Conservation (phyloP, 2,797 vertebrate genomes). For the Sebastes vulpes region DNA sequence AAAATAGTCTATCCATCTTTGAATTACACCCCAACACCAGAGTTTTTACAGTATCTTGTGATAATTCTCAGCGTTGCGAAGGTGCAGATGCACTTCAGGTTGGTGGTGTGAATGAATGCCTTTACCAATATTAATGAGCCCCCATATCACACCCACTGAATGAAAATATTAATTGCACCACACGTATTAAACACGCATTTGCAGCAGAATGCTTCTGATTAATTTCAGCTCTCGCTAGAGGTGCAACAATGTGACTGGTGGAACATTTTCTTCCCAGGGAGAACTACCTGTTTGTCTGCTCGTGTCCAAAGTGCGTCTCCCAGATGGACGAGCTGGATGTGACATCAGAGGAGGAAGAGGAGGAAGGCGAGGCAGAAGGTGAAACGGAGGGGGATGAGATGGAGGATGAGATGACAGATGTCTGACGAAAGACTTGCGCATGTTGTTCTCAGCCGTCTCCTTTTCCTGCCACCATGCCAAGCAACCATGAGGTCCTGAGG, state of each 20-base stretch:
- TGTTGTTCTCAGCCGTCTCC: constrained; percentile 42
- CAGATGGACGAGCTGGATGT: constrained; percentile 92
- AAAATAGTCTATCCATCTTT: constrained; percentile 33
- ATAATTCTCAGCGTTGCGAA: constrained; percentile 11
- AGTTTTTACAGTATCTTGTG: constrained; percentile 19
- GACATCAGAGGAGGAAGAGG: constrained; percentile 96
- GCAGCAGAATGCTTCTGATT: background rate
- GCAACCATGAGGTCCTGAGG: constrained; percentile 37
- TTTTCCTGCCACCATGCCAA: constrained; percentile 21
- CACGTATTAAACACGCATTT: background rate
- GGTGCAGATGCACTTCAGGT: background rate
- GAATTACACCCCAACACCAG: background rate
- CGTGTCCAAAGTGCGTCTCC: constrained; percentile 93
- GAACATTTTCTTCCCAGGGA: constrained; percentile 85
- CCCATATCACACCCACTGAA: background rate
- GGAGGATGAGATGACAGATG: constrained; percentile 98
- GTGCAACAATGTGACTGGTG: constrained; percentile 20
- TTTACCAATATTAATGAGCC: background rate
- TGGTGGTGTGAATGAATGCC: background rate
- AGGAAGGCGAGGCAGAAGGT: constrained; percentile 88
- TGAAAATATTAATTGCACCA: constrained; percentile 8
- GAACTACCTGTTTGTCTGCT: constrained; percentile 97
- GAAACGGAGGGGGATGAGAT: constrained; percentile 91
- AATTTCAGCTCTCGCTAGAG: background rate
- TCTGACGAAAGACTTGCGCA: constrained; percentile 86